Evolutionary conservation across 1,140 invertebrate species (phyloP).

Genomic region (Marisa cornuarietis): DNA sequence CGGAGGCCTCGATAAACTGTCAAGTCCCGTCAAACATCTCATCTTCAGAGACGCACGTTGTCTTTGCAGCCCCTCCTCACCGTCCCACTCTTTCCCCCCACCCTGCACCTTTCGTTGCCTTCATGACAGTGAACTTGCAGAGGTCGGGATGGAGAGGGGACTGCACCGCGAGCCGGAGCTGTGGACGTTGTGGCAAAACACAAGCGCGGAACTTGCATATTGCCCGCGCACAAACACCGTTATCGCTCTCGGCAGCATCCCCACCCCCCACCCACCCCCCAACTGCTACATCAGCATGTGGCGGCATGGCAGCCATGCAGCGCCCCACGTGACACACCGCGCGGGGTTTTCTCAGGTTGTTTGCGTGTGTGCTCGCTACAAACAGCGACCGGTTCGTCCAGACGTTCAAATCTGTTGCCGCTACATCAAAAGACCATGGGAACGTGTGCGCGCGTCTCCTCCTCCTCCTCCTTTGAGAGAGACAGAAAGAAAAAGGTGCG

Average conservation of each 20-base stretch:
- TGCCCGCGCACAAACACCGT: not conserved
- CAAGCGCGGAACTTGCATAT: not conserved
- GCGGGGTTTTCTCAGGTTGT: not conserved
- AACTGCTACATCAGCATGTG: not conserved
- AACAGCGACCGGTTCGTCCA: not conserved
- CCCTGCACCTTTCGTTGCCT: not conserved
- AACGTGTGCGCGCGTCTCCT: not conserved
- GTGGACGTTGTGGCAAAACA: not conserved
- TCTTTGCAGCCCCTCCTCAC: not conserved
- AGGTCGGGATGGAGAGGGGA: not conserved
- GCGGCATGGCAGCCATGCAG: not conserved
- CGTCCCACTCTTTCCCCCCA: not conserved
- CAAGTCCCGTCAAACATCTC: too few species aligned
- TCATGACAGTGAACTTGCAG: constrained; percentile 16
- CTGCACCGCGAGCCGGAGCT: not conserved
- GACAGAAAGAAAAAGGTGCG: not conserved
- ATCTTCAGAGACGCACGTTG: not conserved
- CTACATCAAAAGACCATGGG: not conserved
- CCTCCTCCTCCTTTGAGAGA: too few species aligned
- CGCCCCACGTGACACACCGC: not conserved
- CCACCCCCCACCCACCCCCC: too few species aligned
- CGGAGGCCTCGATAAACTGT: too few species aligned
- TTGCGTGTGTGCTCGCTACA: not conserved
- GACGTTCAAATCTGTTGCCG: not conserved
- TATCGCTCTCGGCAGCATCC: not conserved